Conservation (phyloP, 2,888 invertebrate genomes). For the Chrysomela aeneicollis region DNA sequence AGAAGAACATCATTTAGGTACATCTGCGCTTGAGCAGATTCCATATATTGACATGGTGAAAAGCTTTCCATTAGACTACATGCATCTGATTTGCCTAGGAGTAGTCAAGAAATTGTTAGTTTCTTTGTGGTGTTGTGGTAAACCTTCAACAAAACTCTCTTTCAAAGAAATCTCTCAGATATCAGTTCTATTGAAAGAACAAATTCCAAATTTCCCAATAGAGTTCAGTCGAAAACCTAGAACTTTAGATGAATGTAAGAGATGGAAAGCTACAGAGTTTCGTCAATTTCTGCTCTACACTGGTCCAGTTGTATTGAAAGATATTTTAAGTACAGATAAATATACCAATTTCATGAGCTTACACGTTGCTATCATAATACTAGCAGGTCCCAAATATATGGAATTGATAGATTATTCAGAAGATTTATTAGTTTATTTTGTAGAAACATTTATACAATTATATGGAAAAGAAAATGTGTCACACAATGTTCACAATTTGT, state of each 20-base stretch:
- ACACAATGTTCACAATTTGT: conserved; percentile 23
- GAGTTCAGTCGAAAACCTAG: conserved; percentile 24
- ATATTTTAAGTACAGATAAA: conserved; percentile 12
- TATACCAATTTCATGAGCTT: conserved; percentile 25
- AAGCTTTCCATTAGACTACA: conserved; percentile 23
- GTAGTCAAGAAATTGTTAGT: conserved; percentile 27
- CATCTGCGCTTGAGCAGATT: conserved; percentile 12
- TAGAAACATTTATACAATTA: conserved; percentile 21
- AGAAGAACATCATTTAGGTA: conserved; percentile 19
- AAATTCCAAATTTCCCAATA: conserved; percentile 5
- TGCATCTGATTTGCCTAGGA: conserved; percentile 29
- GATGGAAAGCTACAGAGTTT: conserved; percentile 25
- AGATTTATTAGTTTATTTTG: conserved; percentile 20
- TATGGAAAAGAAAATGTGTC: conserved; percentile 27
- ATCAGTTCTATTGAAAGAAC: background rate
- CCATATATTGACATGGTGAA: conserved; percentile 23
- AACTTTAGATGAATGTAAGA: conserved; percentile 7
- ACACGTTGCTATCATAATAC: conserved; percentile 22
- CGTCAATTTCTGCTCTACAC: conserved; percentile 24
- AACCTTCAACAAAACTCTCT: conserved; percentile 23
- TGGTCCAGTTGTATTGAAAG: conserved; percentile 23
- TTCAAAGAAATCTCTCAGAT: conserved; percentile 13
- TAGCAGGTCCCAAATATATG: conserved; percentile 11
- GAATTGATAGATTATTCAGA: conserved; percentile 11
- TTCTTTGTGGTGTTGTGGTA: conserved; percentile 25